phyloP scores from a whole-genome alignment of 2,797 vertebrate species.

The Fratercula arctica region DNA sequence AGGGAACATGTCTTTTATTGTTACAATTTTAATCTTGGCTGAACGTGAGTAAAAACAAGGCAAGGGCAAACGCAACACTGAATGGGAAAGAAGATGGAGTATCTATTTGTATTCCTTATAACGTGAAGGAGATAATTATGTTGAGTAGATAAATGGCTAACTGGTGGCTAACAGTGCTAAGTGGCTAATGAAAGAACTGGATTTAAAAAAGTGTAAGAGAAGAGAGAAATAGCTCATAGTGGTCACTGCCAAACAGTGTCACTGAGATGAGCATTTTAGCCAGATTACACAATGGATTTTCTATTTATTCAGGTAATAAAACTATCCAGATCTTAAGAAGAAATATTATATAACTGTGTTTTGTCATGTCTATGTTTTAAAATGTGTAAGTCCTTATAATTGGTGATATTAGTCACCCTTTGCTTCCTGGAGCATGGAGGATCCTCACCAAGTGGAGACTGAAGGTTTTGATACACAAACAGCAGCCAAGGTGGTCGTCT shows the following conservation, averaged over 20 bases:
- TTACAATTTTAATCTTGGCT: neutral
- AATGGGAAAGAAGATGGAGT: neutral
- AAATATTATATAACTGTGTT: neutral
- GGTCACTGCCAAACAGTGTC: neutral
- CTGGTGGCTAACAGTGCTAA: neutral
- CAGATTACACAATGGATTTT: neutral
- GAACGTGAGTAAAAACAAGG: neutral
- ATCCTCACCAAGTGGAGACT: neutral
- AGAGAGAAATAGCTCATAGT: neutral
- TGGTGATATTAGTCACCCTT: neutral
- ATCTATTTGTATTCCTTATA: neutral
- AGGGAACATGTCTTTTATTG: neutral
- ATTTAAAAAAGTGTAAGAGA: neutral
- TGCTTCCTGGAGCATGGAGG: neutral
- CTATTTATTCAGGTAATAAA: neutral
- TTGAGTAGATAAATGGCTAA: neutral
- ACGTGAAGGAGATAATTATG: neutral
- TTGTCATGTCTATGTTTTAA: neutral
- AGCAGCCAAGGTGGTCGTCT: neutral
- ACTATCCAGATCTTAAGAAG: neutral
- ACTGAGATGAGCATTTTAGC: neutral
- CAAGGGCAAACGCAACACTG: accelerated
- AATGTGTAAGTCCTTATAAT: neutral
- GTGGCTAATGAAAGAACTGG: neutral
- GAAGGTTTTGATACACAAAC: neutral